Evolutionary conservation across 2,888 invertebrate species (phyloP).

Genomic region (Drosophila acutilabella): DNA sequence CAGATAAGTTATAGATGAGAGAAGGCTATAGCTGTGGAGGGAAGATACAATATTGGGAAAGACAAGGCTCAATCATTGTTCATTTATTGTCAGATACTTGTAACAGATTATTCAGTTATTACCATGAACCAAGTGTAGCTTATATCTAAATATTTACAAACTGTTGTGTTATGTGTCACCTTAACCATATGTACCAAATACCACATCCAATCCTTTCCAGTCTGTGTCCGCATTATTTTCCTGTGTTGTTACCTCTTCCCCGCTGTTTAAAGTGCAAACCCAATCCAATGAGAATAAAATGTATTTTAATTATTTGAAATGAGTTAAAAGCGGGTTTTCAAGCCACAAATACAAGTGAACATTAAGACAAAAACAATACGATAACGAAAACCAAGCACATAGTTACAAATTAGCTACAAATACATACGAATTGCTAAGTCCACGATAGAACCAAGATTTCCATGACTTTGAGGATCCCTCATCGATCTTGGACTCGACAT

Average conservation of each 20-base stretch:
- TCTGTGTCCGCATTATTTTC: neutral
- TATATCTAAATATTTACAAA: conserved; percentile 18
- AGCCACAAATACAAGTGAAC: conserved; percentile 9
- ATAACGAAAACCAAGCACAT: conserved; percentile 15
- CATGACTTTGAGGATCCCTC: conserved; percentile 91
- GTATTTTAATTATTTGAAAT: conserved; percentile 22
- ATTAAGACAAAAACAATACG: conserved; percentile 16
- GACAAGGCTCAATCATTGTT: neutral
- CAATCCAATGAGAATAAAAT: conserved; percentile 47
- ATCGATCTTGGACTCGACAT: conserved; percentile 93
- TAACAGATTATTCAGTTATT: neutral
- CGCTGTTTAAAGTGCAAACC: conserved; percentile 25
- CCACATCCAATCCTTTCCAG: conserved; percentile 33
- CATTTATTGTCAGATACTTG: conserved; percentile 47
- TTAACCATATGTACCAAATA: conserved; percentile 56
- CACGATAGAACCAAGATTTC: conserved; percentile 95
- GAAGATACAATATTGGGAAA: conserved; percentile 5
- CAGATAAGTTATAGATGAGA: conserved; percentile 94
- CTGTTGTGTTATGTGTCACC: conserved; percentile 25
- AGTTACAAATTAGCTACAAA: conserved; percentile 13
- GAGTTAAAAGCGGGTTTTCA: neutral
- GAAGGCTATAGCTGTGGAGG: conserved; percentile 90
- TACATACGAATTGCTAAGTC: conserved; percentile 94
- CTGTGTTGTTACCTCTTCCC: conserved; percentile 19
- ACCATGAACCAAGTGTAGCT: conserved; percentile 35